A percentile compares a stretch with the other conserved stretches of the same genome.
Conservation (phyloP, 2,113 vertebrate genomes). For the Nycticebus coucang region DNA sequence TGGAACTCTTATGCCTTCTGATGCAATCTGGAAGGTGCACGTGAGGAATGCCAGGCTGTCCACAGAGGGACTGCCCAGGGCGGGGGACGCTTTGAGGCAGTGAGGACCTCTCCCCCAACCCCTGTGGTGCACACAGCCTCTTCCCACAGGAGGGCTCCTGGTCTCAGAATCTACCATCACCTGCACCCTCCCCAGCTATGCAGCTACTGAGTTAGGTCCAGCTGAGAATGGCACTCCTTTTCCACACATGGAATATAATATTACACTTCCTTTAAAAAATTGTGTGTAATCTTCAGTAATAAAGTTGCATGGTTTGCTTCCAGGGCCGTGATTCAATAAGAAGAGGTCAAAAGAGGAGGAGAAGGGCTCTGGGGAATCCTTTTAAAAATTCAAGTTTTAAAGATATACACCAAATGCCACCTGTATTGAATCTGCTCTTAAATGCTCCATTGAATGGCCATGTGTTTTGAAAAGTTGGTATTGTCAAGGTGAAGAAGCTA, state of each 20-base stretch:
- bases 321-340: not conserved
- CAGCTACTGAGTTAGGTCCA: not conserved
- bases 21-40: not conserved
- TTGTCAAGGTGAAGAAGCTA: not conserved
- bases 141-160: not conserved
- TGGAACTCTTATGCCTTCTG: not conserved
- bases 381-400: not conserved
- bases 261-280: not conserved
- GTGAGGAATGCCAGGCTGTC: too few species aligned
- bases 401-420: not conserved
- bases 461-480: not conserved
- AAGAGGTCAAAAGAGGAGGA: not conserved
- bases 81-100: too few species aligned
- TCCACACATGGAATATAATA: not conserved
- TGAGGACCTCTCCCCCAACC: not conserved
- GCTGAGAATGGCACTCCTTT: not conserved
- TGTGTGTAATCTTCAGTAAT: not conserved
- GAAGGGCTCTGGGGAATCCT: not conserved
- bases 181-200: not conserved
- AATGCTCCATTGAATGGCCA: not conserved
- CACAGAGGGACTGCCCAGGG: not conserved
- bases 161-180: not conserved
- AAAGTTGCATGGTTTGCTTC: not conserved
- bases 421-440: not conserved
- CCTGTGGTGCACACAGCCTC: not conserved